Evolutionary conservation across 2,797 vertebrate species (phyloP), one percentile per base, ranked within the genome.

Genomic region (Cryptoblepharus egeriae): DNA sequence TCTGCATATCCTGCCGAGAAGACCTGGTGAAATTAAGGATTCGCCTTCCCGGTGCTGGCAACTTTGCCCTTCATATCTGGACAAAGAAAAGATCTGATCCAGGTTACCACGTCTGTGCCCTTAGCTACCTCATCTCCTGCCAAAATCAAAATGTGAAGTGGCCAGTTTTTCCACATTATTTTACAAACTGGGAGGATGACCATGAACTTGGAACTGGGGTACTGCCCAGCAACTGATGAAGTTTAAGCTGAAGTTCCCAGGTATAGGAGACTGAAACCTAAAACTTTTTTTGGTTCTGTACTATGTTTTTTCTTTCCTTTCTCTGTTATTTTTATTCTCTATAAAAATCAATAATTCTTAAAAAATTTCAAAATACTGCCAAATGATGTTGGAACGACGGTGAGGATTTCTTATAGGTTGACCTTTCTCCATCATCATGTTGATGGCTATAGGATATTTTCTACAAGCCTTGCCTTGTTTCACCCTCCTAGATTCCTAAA

Each of bases 161-260:
- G 96, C 96, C 96, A 0, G 24, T 95, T 77, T 97, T 96, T 84
- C 96, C 96, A 0, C 80, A 92, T 89, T 88, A 82, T 15, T 97
- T 94, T 49, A 85, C 78, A 78, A 90, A 94, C 81, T 97, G 96
- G 96, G 85, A 92, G 1, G 91, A 91, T 3, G 94, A 89, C 76
- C 96, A 95, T 0, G 96, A 97, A 79, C 93, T 97, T 97, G 72
- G 96, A 96, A 84, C 96, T 96, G 93, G 96, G 0, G 84, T 95
- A 81, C 94, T 97, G 68, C 96, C 96, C 0, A 95, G 95, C 6
- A 95, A 96, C 65, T 93, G 0, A 39, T 97, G 26, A 91, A 72
- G 0, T 97, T 97, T 86, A 96, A 95, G 75, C 85, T 97, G 86
- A 96, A 94, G 86, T 92, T 97, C 76, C 95, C 94, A 0, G 91